Percentiles rank a stretch among this genome's conserved stretches.
Evolutionary conservation across 2,888 invertebrate genomes (phyloP).

Genomic region (Rhingia campestris): DNA sequence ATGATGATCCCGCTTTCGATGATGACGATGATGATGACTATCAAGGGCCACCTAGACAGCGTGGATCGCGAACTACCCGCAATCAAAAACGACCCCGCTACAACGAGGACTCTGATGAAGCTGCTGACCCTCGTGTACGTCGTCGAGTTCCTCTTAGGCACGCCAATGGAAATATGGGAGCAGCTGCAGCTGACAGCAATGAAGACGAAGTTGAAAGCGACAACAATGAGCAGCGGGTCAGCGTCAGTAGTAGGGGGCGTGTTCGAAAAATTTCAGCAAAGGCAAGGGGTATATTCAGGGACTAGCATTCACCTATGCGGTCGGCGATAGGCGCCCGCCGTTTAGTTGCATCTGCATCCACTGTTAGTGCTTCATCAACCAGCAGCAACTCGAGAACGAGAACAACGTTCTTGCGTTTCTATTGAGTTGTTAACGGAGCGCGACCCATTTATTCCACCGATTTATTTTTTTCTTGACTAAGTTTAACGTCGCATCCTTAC

Average conservation of each 20-base stretch:
- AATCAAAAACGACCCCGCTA: conserved; percentile 84
- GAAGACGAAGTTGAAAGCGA: conserved; percentile 77
- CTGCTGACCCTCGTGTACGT: conserved; percentile 68
- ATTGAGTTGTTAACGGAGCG: conserved; percentile 48
- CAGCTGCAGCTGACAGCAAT: conserved; percentile 42
- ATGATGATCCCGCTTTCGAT: conserved; percentile 75
- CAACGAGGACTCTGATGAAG: conserved; percentile 83
- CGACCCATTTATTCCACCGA: conserved; percentile 70
- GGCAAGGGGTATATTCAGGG: conserved; percentile 86
- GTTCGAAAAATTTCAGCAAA: conserved; percentile 92
- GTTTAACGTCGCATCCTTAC: conserved; percentile 48
- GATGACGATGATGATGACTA: conserved; percentile 80
- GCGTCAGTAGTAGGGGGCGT: conserved; percentile 91
- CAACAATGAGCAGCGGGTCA: conserved; percentile 82
- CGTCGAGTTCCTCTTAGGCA: conserved; percentile 48
- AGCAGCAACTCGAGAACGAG: conserved; percentile 43
- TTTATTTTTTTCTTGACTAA: conserved; percentile 49
- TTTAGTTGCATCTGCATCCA: conserved; percentile 48
- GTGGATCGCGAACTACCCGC: conserved; percentile 77
- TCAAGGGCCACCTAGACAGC: conserved; percentile 76
- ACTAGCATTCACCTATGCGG: conserved; percentile 77
- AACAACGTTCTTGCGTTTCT: conserved; percentile 64
- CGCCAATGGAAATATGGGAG: conserved; percentile 46
- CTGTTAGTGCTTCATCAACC: conserved; percentile 39
- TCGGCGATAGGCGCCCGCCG: conserved; percentile 53